Evolutionary conservation across 2,888 invertebrate genomes (phyloP).

Genomic region (Embidobia sp.): DNA sequence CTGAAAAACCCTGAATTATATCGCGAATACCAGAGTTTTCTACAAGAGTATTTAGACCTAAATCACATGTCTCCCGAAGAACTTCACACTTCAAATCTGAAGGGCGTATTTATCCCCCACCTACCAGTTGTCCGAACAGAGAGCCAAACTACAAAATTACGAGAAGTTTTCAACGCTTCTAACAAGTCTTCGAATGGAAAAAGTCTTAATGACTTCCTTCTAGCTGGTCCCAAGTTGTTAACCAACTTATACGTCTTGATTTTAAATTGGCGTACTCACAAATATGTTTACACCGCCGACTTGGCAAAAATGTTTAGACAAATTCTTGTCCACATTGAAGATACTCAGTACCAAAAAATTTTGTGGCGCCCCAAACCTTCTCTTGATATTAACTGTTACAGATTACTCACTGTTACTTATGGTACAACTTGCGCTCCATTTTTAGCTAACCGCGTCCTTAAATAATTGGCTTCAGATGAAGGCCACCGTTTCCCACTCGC

Average conservation of each 20-base stretch:
- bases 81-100: too few relatives aligned
- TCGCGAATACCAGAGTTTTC: constrained; percentile 61
- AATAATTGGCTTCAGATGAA: constrained; percentile 19
- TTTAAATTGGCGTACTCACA: constrained; percentile 19
- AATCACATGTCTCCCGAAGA: constrained; percentile 64
- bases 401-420: constrained; percentile 24
- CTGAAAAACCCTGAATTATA: constrained; percentile 59
- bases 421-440: constrained; percentile 22
- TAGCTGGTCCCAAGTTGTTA: constrained; percentile 36
- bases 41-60: constrained; percentile 59
- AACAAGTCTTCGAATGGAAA: constrained; percentile 35
- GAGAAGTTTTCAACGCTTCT: too few relatives aligned
- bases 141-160: constrained; percentile 45
- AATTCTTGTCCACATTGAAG: constrained; percentile 6
- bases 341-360: constrained; percentile 4
- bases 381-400: background rate
- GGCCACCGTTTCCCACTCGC: constrained; percentile 6
- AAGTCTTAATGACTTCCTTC: constrained; percentile 41
- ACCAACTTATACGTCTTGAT: constrained; percentile 3
- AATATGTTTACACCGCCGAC: constrained; percentile 39
- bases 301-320: constrained; percentile 47
- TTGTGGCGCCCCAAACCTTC: constrained; percentile 1
- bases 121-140: constrained; percentile 36
- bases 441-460: constrained; percentile 25
- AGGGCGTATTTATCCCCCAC: constrained; percentile 31